Base-by-base conservation (phyloP, 2,113 vertebrate genomes). In the Tragelaphus buxtoni region DNA sequence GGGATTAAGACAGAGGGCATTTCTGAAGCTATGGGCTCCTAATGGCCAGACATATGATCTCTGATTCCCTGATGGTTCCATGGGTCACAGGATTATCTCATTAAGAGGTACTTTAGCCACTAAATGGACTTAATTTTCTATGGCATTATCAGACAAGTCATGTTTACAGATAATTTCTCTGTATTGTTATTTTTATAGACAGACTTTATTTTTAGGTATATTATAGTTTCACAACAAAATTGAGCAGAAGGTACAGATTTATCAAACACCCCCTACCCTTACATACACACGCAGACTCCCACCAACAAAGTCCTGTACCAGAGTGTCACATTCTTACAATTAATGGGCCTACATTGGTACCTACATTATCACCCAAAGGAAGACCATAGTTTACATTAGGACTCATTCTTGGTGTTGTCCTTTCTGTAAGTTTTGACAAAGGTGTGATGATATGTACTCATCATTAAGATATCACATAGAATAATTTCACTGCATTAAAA, bases 181-280 rank as follows among this genome's bases (percentile, higher is more conserved):
- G 9, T 9, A 10, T 28, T 9, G 28, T 32, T 5, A 24, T n/a
- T 95, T 56, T 89, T 39, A 42, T 42, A 42, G 28, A 74, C 16
- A 63, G 4, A 77, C 3, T 49, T 47, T 60, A 87, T 42, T 83
- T 83, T 79, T 35, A 60, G 2, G 45, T 9, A 24, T 11, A 3
- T 45, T 56, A 65, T 82, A 42, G 39, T 2, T 65, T 28, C 39
- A 12, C 8, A 56, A 39, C 18, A 82, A 88, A 65, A 69, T 5
- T 30, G 2, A 53, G 42, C 11, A 26, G 22, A 96, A 84, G n/a
- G 10, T 61, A 39, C 5, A 80, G 63, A 80, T 85, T 47, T 60
- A 32, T 55, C 49, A 16, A 14, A 32, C 4, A 1, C 39, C 2
- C 30, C 6, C 2, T 45, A 17, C 20, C 7, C 18, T 26, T 4